These are phyloP conservation scores for Bryconaethiops microstoma DNA, from an alignment of 2,797 vertebrate genomes.

Conservation along the genomic window DNA sequence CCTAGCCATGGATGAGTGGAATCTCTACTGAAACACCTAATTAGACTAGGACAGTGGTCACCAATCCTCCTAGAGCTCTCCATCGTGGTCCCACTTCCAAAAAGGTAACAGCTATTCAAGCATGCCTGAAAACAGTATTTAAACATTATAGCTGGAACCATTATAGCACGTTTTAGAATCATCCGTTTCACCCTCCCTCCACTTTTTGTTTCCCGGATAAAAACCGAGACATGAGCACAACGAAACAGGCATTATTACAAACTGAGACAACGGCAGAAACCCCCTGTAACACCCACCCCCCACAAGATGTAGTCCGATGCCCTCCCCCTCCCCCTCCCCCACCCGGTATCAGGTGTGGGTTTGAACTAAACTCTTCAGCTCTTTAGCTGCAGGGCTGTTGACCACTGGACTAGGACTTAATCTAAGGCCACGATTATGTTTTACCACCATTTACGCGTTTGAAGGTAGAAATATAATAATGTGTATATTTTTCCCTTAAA, in stretches of 20 bases:
- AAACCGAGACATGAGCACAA: too few species aligned
- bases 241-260: too few species aligned
- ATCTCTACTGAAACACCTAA: not conserved
- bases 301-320: too few species aligned
- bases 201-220: too few species aligned
- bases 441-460: slow-evolving; percentile 40
- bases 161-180: too few species aligned
- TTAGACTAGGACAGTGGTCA: not conserved
- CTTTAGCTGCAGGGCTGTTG: not conserved
- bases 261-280: too few species aligned
- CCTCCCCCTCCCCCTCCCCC: too few species aligned
- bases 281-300: too few species aligned
- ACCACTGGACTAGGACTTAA: not conserved
- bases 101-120: not conserved
- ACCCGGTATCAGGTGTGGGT: not conserved
- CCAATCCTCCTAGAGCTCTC: not conserved
- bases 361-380: not conserved
- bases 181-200: too few species aligned
- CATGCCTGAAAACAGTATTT: not conserved
- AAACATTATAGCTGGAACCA: too few species aligned
- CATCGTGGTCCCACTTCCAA: not conserved
- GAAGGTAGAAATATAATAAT: slow-evolving; percentile 19
- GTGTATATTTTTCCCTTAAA: not conserved
- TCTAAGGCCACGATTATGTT: not conserved
- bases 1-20: not conserved